Conservation (phyloP, 2,888 invertebrate species). For the Leucophenga montana region DNA sequence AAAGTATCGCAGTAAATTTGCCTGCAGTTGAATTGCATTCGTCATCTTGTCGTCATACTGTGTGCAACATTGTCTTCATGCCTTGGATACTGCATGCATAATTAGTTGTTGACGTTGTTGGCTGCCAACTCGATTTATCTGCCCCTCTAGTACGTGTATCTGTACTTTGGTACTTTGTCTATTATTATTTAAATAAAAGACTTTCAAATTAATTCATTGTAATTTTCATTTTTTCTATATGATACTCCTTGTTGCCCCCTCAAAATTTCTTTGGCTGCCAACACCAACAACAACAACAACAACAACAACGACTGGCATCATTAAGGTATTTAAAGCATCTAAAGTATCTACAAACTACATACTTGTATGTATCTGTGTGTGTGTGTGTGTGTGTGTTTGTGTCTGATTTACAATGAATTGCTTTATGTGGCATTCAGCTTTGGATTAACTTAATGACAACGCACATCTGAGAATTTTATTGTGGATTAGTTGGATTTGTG, state of each 20-base stretch:
- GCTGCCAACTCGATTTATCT: no score
- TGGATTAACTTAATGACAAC: no score
- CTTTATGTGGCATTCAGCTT: no score
- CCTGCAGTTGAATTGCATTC: no score
- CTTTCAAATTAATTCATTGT: neutral
- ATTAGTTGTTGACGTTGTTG: slow-evolving; percentile 3
- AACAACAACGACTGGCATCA: no score
- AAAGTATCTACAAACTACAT: neutral
- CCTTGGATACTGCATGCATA: slow-evolving; percentile 31
- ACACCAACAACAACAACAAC: no score
- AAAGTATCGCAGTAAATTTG: no score
- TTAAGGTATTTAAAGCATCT: neutral
- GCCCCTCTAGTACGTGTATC: no score
- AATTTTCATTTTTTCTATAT: neutral
- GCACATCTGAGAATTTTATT: no score
- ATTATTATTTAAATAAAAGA: neutral
- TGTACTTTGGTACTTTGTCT: neutral
- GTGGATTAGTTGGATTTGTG: no score
- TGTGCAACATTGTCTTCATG: slow-evolving; percentile 21
- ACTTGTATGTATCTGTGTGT: slow-evolving; percentile 10
- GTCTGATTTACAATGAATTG: slow-evolving; percentile 46
- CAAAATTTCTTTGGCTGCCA: neutral
- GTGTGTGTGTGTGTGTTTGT: neutral
- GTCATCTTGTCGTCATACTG: no score
- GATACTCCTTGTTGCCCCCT: neutral